Base-by-base conservation (phyloP, 2,797 vertebrate genomes). In the Ctenopoma multispine region DNA sequence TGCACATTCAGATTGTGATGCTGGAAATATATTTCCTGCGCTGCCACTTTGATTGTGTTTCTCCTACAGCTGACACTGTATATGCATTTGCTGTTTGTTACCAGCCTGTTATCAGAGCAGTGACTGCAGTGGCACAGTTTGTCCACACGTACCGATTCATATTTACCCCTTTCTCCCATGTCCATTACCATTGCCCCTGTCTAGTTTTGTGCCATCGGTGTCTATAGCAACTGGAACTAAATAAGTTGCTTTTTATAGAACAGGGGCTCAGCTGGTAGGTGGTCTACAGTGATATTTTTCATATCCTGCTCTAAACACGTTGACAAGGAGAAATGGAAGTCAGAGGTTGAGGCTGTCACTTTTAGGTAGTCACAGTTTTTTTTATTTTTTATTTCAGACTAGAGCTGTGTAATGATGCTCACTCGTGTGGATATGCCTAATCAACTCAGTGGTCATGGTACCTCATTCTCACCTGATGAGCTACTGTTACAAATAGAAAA, bases 151-250 rank as follows among this genome's bases (percentile, higher is more conserved):
- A 65, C 63, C 60, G 40, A 79, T 56, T 34, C 82, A 54, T 72
- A 53, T 38, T 53, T 65, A 50, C 57, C 57, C 29, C 57, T 29
- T 36, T 57, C 60, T 55, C 36, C 49, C 43, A 54, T 29, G 46
- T 77, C 59, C 72, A 67, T 79, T 77, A 69, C 41, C 64, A 14
- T 17, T 55, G 49, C 63, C 71, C 58, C 2, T 4, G 49, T 67
- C 63, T 27, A 13, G 47, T 69, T 70, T 68, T 17, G 31, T 56
- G 53, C 57, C 80, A 81, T 79, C 85, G 63, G 88, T 84, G 80
- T 69, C 85, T 83, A 87, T 76, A 73, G 85, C 65, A 86, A 88
- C 82, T 43, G 66, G 73, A 44, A 80, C 68, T 59, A 64, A 89
- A 80, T 79, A 51, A 63, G 72, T 77, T 40, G 60, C 81, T 81